Conservation (phyloP, 2,797 vertebrate species). For the Vireo griseus region DNA sequence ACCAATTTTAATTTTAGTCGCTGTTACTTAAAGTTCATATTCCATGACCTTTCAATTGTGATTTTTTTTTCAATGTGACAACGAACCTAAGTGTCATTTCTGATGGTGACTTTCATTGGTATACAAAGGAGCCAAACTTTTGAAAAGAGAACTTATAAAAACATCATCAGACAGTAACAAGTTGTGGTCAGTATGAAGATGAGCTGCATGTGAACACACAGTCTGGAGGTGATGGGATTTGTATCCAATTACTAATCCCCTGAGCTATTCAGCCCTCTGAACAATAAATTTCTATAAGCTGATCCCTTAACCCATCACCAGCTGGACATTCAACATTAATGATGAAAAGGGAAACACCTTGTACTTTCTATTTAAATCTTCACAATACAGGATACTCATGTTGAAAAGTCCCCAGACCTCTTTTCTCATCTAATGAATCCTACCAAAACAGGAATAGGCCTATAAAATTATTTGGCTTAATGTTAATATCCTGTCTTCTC, state of each 20-base stretch:
- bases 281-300: background rate
- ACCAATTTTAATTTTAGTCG: background rate
- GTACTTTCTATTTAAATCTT: background rate
- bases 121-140: background rate
- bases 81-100: background rate
- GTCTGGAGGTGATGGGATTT: background rate
- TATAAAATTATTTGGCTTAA: background rate
- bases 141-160: background rate
- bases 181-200: background rate
- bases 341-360: background rate
- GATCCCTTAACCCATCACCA: background rate
- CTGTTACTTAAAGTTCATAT: conserved; percentile 24
- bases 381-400: background rate
- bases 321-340: background rate
- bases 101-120: background rate
- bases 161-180: background rate
- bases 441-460: background rate
- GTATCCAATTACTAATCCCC: background rate
- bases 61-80: background rate
- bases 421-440: background rate
- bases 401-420: background rate
- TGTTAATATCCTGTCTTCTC: background rate
- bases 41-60: background rate
- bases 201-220: background rate
- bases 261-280: background rate